Evolutionary conservation across 2,797 vertebrate genomes (phyloP).

Genomic region (Melanogrammus aeglefinus): DNA sequence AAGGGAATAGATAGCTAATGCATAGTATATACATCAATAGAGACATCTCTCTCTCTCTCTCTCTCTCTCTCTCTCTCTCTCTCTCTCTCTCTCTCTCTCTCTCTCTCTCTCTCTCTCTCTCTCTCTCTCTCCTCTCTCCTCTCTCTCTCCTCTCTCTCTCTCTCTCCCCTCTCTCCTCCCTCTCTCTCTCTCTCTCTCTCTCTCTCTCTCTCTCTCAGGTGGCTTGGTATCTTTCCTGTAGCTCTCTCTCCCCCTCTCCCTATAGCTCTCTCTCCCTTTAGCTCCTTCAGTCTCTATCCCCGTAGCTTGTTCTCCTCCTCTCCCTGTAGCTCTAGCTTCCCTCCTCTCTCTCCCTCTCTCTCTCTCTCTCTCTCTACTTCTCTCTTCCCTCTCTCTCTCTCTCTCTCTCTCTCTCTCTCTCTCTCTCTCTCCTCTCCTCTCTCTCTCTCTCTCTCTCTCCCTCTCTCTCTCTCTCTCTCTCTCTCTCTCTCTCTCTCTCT

Average conservation of each 20-base stretch:
- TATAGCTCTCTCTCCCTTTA: too few relatives aligned
- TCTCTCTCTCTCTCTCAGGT: slow-evolving; percentile 7
- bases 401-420: slow-evolving; percentile 51
- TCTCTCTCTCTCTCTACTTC: too few relatives aligned
- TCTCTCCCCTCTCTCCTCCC: slow-evolving; percentile 29
- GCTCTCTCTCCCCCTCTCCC: slow-evolving; percentile 32
- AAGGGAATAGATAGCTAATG: neutral
- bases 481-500: too few relatives aligned
- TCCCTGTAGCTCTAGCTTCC: too few relatives aligned
- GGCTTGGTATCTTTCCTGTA: neutral
- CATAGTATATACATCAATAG: too few relatives aligned
- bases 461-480: too few relatives aligned
- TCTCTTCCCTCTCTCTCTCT: too few relatives aligned
- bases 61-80: slow-evolving; percentile 17
- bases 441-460: too few relatives aligned
- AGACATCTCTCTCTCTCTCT: neutral
- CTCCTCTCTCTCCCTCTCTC: slow-evolving; percentile 24
- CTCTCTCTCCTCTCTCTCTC: slow-evolving; percentile 21
- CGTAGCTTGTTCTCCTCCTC: too few relatives aligned
- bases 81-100: too few relatives aligned
- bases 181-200: slow-evolving; percentile 6
- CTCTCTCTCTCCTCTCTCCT: slow-evolving; percentile 29
- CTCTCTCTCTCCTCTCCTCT: neutral
- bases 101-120: slow-evolving; percentile 9
- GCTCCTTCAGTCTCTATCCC: too few relatives aligned